These are phyloP conservation scores for Uloborus diversus DNA, from an alignment of 1,140 invertebrate genomes.

Conservation along the genomic window DNA sequence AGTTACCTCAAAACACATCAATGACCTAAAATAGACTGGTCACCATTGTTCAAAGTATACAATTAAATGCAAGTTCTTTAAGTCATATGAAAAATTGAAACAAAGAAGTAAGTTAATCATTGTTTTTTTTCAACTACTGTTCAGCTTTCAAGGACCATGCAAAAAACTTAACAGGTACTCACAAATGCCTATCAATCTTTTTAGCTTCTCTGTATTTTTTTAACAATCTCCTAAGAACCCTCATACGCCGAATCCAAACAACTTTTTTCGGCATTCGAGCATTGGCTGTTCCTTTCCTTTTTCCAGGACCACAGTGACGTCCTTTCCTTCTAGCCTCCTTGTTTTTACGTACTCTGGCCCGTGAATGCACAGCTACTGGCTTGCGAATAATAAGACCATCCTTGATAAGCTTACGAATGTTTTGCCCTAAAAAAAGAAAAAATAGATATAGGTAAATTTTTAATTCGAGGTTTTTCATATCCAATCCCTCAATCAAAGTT, in stretches of 20 bases:
- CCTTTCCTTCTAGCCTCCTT: slow-evolving; percentile 96
- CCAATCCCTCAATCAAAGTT: no score
- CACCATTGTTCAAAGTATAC: no score
- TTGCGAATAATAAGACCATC: slow-evolving; percentile 99
- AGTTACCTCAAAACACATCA: no score
- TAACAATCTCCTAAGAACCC: slow-evolving; percentile 91
- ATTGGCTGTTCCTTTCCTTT: slow-evolving; percentile 97
- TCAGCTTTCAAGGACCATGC: no score
- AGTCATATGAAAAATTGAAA: no score
- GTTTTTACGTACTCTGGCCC: slow-evolving; percentile 95
- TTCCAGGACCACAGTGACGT: slow-evolving; percentile 98
- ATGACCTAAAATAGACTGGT: no score
- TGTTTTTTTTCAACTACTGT: no score
- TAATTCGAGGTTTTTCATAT: no score
- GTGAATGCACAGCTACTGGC: slow-evolving; percentile 97
- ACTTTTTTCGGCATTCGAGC: slow-evolving; percentile 98
- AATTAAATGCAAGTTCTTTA: no score
- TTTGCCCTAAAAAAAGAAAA: slow-evolving; percentile 83
- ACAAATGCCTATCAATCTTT: slow-evolving; percentile 97
- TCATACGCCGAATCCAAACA: slow-evolving; percentile 98
- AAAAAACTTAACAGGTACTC: no score
- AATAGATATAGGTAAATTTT: no score
- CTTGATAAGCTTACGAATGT: slow-evolving; percentile 98
- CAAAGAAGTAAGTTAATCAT: no score
- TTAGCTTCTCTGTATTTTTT: slow-evolving; percentile 98